These are phyloP conservation scores for Mastigias papua DNA, from an alignment of 30 jellyfish, hydroid and myxozoan species.

Conservation along the genomic window DNA sequence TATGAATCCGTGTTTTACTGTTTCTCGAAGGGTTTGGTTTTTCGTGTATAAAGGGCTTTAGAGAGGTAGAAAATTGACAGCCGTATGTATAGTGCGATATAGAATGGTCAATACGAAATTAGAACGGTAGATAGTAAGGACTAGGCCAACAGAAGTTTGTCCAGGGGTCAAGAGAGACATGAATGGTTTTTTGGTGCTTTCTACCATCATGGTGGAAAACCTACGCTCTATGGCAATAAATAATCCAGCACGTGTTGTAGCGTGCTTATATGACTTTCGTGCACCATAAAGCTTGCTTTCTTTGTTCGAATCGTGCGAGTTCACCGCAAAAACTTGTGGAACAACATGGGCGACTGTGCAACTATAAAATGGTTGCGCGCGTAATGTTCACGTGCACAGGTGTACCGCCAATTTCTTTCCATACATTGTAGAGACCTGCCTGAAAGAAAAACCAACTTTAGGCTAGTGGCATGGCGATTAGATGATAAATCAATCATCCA, in stretches of 20 bases:
- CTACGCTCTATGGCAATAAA: background rate
- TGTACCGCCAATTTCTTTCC: background rate
- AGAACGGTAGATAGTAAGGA: too few relatives aligned
- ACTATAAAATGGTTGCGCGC: background rate
- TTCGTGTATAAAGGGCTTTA: too few relatives aligned
- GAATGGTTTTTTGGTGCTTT: background rate
- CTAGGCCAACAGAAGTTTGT: too few relatives aligned
- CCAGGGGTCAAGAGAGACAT: too few relatives aligned
- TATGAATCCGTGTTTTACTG: too few relatives aligned
- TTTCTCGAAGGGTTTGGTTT: too few relatives aligned
- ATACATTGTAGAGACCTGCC: background rate
- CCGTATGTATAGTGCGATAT: too few relatives aligned
- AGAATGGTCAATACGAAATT: too few relatives aligned
- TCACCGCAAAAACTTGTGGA: background rate
- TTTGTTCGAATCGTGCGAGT: background rate
- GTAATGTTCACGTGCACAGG: background rate
- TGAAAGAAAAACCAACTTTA: conserved; percentile 30
- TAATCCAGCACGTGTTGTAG: background rate
- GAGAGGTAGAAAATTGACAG: too few relatives aligned
- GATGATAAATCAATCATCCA: conserved; percentile 34
- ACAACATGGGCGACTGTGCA: background rate
- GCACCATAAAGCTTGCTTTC: background rate
- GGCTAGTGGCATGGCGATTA: conserved; percentile 29
- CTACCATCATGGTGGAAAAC: background rate
- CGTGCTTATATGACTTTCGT: background rate